Percentiles rank a stretch among this genome's conserved stretches.
phyloP scores from a whole-genome alignment of 1,140 invertebrate genomes.

The Drosophila albomicans region DNA sequence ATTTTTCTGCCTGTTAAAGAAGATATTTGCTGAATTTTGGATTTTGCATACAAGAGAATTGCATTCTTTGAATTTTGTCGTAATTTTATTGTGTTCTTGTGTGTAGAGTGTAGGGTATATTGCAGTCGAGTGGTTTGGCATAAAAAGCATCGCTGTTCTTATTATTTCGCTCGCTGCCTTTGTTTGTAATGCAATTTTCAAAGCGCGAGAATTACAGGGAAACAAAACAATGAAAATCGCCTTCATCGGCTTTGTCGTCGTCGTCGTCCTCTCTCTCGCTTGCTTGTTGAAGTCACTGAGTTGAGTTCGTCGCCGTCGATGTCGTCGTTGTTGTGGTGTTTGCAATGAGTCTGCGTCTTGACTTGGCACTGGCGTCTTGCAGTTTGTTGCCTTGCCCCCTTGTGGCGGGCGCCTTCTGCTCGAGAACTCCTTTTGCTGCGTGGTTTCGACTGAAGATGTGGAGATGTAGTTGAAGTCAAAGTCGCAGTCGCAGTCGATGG shows the following conservation, averaged over 20 bases:
- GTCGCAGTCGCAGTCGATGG: conserved; percentile 24
- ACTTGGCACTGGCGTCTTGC: conserved; percentile 60
- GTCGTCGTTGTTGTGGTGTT: conserved; percentile 41
- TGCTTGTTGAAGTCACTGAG: no score
- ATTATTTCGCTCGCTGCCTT: conserved; percentile 60
- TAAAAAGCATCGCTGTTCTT: conserved; percentile 5
- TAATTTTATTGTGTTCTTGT: background rate
- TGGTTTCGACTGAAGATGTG: background rate
- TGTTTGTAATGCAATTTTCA: conserved; percentile 83
- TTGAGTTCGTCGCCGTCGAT: background rate
- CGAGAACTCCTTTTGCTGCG: conserved; percentile 4
- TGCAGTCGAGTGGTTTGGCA: conserved; percentile 2
- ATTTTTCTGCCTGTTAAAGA: background rate
- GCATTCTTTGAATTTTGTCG: background rate
- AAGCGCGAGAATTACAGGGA: conserved; percentile 79
- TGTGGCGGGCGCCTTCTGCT: conserved; percentile 40
- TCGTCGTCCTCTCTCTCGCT: background rate
- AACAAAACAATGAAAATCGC: conserved; percentile 77
- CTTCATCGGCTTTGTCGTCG: conserved; percentile 39
- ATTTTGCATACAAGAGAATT: background rate
- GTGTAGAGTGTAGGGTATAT: conserved; percentile 21
- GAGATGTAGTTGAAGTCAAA: conserved; percentile 4
- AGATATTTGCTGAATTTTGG: no score
- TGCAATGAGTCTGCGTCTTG: conserved; percentile 68
- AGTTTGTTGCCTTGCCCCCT: conserved; percentile 5